Evolutionary conservation across 2,888 invertebrate genomes (phyloP).

Genomic region (Eucriotettix oculatus): DNA sequence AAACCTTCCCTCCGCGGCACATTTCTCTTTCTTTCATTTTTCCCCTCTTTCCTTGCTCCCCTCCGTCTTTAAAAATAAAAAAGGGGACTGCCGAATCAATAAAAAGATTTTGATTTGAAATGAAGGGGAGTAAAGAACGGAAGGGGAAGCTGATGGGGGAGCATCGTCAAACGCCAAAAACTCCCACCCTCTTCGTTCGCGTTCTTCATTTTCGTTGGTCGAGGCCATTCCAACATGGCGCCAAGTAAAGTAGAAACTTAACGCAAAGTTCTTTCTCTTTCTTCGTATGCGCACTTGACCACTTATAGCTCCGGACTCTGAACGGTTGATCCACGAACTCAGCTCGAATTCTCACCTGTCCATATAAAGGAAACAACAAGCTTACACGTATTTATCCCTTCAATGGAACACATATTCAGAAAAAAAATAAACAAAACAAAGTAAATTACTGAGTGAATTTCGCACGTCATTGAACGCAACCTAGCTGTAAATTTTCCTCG

Average conservation of each 20-base stretch:
- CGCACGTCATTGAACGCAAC: too few species aligned
- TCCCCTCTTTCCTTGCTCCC: neutral
- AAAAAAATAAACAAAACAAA: too few species aligned
- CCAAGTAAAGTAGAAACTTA: neutral
- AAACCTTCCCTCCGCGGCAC: too few species aligned
- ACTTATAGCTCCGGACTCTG: too few species aligned
- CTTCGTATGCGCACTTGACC: neutral
- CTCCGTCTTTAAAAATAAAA: conserved; percentile 2
- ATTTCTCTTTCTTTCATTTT: neutral
- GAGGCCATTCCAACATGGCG: conserved; percentile 8
- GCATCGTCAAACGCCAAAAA: neutral
- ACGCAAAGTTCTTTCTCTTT: conserved; percentile 1
- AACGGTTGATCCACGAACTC: too few species aligned
- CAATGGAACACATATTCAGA: too few species aligned
- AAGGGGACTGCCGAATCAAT: conserved; percentile 7
- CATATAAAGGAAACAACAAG: too few species aligned
- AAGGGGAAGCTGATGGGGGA: neutral
- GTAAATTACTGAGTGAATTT: too few species aligned
- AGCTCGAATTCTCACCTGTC: too few species aligned
- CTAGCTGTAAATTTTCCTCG: too few species aligned
- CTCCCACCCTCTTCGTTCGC: conserved; percentile 2
- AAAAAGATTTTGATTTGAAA: conserved; percentile 9
- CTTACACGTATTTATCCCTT: too few species aligned
- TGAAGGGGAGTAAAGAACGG: conserved; percentile 1
- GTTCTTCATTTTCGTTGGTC: conserved; percentile 11